Evolutionary conservation across 2,888 invertebrate species (phyloP).

Genomic region (Horisme vitalbata): DNA sequence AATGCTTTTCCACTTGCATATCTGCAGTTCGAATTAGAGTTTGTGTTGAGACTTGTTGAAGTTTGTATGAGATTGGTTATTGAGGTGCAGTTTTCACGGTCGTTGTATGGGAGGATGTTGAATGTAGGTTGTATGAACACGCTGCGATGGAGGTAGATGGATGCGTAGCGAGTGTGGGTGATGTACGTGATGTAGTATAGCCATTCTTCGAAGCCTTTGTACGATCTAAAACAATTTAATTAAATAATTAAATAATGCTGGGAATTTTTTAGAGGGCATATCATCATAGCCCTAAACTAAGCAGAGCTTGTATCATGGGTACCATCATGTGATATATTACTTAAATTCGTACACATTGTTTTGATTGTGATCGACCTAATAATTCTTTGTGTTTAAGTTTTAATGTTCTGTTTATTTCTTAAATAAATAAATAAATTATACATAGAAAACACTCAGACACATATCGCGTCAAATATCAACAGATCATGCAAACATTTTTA

Average conservation of each 20-base stretch:
- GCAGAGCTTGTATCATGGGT: too few relatives aligned
- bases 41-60: slow-evolving; percentile 67
- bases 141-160: slow-evolving; percentile 88
- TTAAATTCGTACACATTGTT: too few relatives aligned
- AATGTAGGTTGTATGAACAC: slow-evolving; percentile 84
- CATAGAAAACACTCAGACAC: too few relatives aligned
- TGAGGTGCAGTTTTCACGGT: slow-evolving; percentile 79
- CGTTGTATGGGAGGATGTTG: slow-evolving; percentile 79
- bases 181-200: slow-evolving; percentile 90
- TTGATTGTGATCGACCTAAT: too few relatives aligned
- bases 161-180: slow-evolving; percentile 91
- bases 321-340: too few relatives aligned
- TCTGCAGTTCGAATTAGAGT: slow-evolving; percentile 84
- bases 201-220: slow-evolving; percentile 91
- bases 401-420: too few relatives aligned
- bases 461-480: too few relatives aligned
- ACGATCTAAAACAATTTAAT: slow-evolving; percentile 84
- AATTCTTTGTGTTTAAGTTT: too few relatives aligned
- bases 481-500: too few relatives aligned
- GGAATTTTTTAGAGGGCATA: background rate
- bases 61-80: slow-evolving; percentile 81
- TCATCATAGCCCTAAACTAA: too few relatives aligned
- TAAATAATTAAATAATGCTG: background rate
- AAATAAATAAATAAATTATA: too few relatives aligned
- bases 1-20: slow-evolving; percentile 88